Conservation (phyloP, 1,140 invertebrate species). For the Conus ventricosus region DNA sequence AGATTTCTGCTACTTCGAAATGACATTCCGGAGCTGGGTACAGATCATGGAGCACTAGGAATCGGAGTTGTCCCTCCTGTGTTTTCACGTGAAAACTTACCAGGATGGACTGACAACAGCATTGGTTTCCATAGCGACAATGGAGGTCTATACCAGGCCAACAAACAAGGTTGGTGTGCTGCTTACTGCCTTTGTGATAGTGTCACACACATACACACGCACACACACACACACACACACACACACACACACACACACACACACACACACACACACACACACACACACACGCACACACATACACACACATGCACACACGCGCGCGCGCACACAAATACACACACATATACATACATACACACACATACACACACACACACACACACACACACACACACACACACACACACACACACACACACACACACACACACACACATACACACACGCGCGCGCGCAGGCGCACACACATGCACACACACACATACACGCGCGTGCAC, state of each 20-base stretch:
- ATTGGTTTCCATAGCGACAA: not conserved
- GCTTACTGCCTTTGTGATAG: no score
- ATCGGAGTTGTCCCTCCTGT: conserved; percentile 1
- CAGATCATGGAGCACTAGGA: not conserved
- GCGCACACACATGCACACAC: no score
- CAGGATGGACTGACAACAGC: not conserved
- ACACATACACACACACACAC: not conserved
- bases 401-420: not conserved
- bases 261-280: not conserved
- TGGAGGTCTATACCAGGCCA: not conserved
- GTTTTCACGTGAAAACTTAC: not conserved
- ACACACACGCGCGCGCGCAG: not conserved
- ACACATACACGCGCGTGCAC: no score
- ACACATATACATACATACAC: not conserved
- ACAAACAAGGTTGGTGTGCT: not conserved
- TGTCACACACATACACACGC: not conserved
- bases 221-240: not conserved
- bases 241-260: not conserved
- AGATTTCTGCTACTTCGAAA: conserved; percentile 3
- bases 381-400: not conserved
- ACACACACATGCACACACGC: not conserved
- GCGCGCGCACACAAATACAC: not conserved
- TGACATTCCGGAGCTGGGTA: not conserved
- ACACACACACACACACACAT: not conserved
- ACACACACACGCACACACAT: not conserved